Conservation (phyloP, 2,888 invertebrate genomes). For the Orthonevra nobilis region DNA sequence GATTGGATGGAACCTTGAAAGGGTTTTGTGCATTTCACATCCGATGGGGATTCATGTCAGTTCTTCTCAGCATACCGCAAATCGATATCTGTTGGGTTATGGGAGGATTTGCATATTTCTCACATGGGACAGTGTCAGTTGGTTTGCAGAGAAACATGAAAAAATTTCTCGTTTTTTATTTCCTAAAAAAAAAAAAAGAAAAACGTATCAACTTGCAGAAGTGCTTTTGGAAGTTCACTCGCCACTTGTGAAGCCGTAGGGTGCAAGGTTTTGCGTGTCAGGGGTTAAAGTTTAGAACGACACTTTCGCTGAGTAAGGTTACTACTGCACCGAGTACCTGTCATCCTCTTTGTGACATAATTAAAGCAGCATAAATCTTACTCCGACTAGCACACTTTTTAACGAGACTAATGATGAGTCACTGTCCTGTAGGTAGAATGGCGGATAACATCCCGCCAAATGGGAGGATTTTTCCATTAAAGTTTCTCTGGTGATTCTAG, state of each 20-base stretch:
- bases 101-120: too few relatives aligned
- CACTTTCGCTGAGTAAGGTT: slow-evolving; percentile 27
- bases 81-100: slow-evolving; percentile 30
- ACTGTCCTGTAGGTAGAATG: slow-evolving; percentile 62
- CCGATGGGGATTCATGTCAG: slow-evolving; percentile 2
- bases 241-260: neutral
- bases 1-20: slow-evolving; percentile 48
- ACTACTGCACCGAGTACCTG: neutral
- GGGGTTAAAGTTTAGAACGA: neutral
- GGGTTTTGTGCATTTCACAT: slow-evolving; percentile 16
- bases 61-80: slow-evolving; percentile 5
- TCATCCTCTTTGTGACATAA: slow-evolving; percentile 26
- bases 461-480: too few relatives aligned
- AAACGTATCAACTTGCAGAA: too few relatives aligned
- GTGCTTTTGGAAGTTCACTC: neutral
- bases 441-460: too few relatives aligned
- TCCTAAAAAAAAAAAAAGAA: too few relatives aligned
- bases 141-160: too few relatives aligned
- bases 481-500: too few relatives aligned
- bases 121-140: too few relatives aligned
- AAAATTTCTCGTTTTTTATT: too few relatives aligned
- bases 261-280: neutral
- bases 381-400: slow-evolving; percentile 75
- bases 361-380: slow-evolving; percentile 75
- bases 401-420: slow-evolving; percentile 79